Base-by-base conservation (phyloP, 2,797 vertebrate genomes). In the Benthosema pterotum region DNA sequence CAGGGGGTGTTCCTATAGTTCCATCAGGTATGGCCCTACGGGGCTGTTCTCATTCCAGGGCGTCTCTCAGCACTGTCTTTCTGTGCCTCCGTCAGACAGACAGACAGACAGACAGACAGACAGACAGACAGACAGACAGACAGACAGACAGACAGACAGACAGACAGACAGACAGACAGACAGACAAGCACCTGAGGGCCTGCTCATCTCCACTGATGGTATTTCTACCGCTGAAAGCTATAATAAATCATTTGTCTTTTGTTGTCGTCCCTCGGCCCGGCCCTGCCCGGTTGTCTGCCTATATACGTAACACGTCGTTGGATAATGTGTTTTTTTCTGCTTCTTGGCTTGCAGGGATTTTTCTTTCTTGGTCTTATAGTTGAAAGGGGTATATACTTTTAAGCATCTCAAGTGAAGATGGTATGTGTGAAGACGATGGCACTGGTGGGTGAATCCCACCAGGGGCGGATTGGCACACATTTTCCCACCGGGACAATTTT, bases 161-260 rank as follows among this genome's bases (percentile, higher is more conserved):
- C n/a, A n/a, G n/a, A n/a, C n/a, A n/a, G n/a, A n/a, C n/a, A n/a
- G n/a, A n/a, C n/a, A n/a, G n/a, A n/a, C 52, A 19, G 25, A 75
- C 70, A 80, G 78, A 82, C 80, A 74, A 75, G 79, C 87, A 88
- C 80, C 86, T 87, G 87, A 87, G 85, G 87, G 75, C 59, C 76
- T 74, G 65, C 66, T 59, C 79, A 83, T 65, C 72, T 81, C 54
- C 11, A 14, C 79, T 84, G 32, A 38, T 38, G 81, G 88, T 88
- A 89, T 89, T 88, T 89, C 69, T 82, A n/a, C n/a, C n/a, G 77
- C 82, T 87, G 84, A 91, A 86, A 90, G 88, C 86, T 75, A 79
- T 86, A 87, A 91, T 91, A 88, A 91, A 91, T 91, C 86, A 92
- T 89, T 90, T 85, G 77, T 51, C 85, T 79, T 89, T 89, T 88